These are phyloP conservation scores for Drepanosiphum platanoidis DNA, from an alignment of 2,888 invertebrate genomes.

Conservation along the genomic window DNA sequence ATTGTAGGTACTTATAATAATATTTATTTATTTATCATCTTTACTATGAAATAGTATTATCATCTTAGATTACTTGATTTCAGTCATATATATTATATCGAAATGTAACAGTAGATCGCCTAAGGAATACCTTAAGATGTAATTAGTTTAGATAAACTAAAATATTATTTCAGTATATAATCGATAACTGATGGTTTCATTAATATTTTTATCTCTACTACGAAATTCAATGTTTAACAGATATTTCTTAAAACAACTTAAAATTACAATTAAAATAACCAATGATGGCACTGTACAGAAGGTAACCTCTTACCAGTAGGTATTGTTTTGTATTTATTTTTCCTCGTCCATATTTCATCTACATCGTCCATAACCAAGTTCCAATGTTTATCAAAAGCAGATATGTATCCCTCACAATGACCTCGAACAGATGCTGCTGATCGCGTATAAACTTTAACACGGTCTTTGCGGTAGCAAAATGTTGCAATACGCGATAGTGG, in stretches of 20 bases:
- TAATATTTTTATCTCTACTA: not conserved
- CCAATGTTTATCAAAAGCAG: slow-evolving; percentile 94
- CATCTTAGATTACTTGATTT: not conserved
- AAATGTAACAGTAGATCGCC: not conserved
- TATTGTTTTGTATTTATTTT: slow-evolving; percentile 71
- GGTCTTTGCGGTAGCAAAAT: slow-evolving; percentile 65
- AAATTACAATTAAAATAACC: not conserved
- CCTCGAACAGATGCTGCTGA: slow-evolving; percentile 79
- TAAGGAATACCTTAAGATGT: not conserved
- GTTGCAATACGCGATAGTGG: slow-evolving; percentile 52
- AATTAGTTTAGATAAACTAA: not conserved
- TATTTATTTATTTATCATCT: too few relatives aligned
- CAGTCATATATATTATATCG: not conserved
- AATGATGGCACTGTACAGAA: not conserved
- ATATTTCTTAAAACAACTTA: not conserved
- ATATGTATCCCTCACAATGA: slow-evolving; percentile 79
- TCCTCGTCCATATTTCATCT: slow-evolving; percentile 80
- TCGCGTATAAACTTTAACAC: slow-evolving; percentile 77
- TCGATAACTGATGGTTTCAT: not conserved
- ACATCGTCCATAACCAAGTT: slow-evolving; percentile 88
- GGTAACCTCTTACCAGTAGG: slow-evolving; percentile 71
- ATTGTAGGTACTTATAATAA: too few relatives aligned
- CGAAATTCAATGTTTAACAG: not conserved
- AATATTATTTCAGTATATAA: not conserved
- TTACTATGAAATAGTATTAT: not conserved